A percentile compares a stretch with the other conserved stretches of the same genome.
Evolutionary conservation across 2,888 invertebrate genomes (phyloP).

Genomic region (Pristionchus exspectatus): DNA sequence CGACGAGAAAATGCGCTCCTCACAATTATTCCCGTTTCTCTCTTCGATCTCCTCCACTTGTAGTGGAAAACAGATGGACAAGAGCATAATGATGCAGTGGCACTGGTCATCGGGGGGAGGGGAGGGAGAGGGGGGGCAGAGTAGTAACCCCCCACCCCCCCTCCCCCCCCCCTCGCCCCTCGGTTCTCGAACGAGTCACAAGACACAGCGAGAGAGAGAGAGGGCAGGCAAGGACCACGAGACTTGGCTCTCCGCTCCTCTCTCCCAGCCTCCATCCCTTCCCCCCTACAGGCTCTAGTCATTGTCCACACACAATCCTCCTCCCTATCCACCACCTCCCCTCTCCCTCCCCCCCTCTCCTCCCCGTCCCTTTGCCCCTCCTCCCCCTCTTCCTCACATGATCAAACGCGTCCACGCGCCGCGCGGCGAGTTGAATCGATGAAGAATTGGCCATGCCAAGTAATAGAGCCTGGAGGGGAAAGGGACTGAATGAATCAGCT

Average conservation of each 20-base stretch:
- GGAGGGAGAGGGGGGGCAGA: not conserved
- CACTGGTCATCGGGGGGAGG: constrained; percentile 2
- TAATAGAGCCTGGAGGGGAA: constrained; percentile 22
- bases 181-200: constrained; percentile 44
- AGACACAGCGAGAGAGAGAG: constrained; percentile 8
- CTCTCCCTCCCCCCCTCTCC: not conserved
- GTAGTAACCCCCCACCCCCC: not conserved
- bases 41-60: not conserved
- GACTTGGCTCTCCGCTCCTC: constrained; percentile 8
- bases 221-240: constrained; percentile 33
- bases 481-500: constrained; percentile 39
- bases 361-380: not conserved
- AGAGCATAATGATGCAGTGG: not conserved
- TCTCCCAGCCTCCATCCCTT: not conserved
- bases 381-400: constrained; percentile 46
- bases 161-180: not conserved
- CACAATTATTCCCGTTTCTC: constrained; percentile 3
- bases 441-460: constrained; percentile 5
- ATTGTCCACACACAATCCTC: not conserved
- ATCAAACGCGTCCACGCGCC: constrained; percentile 46
- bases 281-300: not conserved
- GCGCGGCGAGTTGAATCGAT: constrained; percentile 11
- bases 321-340: constrained; percentile 8
- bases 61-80: constrained; percentile 20
- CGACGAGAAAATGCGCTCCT: not conserved